Base-by-base conservation (phyloP, 2,113 vertebrate species). In the Ophthalmolycus amberensis region DNA sequence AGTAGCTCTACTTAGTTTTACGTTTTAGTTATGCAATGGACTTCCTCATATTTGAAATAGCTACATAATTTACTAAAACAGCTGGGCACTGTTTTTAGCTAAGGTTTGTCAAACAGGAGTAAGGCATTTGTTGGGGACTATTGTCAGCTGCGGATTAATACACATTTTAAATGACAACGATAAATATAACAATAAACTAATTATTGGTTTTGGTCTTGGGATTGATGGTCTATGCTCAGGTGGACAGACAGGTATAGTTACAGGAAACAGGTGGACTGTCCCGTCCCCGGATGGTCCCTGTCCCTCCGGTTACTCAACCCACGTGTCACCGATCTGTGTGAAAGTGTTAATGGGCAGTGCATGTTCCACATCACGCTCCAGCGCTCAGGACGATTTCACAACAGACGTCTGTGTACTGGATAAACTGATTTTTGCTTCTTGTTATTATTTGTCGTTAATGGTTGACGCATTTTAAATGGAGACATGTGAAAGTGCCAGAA, bases 381-480 rank as follows among this genome's bases (percentile, higher is more conserved):
- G 40, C 56, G 85, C 83, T 64, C 93, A 67, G 52, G 72, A 20
- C 9, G 75, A 87, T 95, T 95, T 94, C 94, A 89, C 92, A 94
- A 95, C 86, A 83, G 66, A 18, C 59, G 68, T 75, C 74, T 81
- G 73, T 74, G 79, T 89, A 86, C 88, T 90, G 90, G 91, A 94
- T 86, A 84, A 90, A 92, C 88, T 84, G 81, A 90, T 90, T 87
- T 91, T 86, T 80, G 70, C 85, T 68, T 71, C 77, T 91, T 95
- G 94, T 94, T 95, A 92, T 95, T 92, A 92, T 96, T 94, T 95
- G 92, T 87, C 68, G 94, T 94, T 95, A 95, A 95, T 95, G 87
- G 92, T 91, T 96, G 90, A 95, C 85, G 75, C 70, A 87, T 93
- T 92, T 85, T 34, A 80, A 89, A 90, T 88, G 69, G 68, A 89